Percentiles rank a stretch among this genome's conserved stretches.
phyloP scores from a whole-genome alignment of 2,113 vertebrate genomes.

The Prunella fulvescens region DNA sequence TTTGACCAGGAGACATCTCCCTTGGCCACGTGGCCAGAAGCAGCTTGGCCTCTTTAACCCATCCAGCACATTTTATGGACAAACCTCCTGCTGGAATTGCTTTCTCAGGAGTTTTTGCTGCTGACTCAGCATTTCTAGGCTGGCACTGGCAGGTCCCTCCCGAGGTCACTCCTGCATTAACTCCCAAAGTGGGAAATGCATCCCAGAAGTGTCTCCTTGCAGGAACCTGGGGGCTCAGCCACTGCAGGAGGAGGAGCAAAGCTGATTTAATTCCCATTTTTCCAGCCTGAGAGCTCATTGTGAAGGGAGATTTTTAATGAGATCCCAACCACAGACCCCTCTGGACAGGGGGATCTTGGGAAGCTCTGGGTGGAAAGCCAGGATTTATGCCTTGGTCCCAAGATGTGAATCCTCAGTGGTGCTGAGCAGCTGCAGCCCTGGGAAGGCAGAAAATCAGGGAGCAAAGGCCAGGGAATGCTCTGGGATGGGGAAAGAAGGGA shows the following conservation, averaged over 20 bases:
- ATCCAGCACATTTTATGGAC: not conserved
- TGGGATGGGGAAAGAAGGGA: not conserved
- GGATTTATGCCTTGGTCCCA: not conserved
- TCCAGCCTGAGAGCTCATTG: not conserved
- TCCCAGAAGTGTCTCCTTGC: not conserved
- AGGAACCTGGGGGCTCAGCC: not conserved
- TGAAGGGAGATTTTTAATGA: not conserved
- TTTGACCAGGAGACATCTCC: not conserved
- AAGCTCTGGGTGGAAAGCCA: not conserved
- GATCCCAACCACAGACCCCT: not conserved
- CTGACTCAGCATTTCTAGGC: not conserved
- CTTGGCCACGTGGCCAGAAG: accelerated
- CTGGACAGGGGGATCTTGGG: not conserved
- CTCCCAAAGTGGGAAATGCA: not conserved
- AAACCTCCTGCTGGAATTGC: not conserved
- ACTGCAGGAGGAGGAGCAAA: not conserved
- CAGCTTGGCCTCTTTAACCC: not conserved
- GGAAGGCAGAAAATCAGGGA: not conserved
- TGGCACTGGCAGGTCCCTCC: not conserved
- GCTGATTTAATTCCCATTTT: not conserved
- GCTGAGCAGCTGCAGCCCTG: not conserved
- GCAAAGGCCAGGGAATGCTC: not conserved
- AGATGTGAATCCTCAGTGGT: not conserved
- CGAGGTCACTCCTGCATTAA: not conserved
- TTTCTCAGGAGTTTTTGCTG: not conserved